Percentiles rank a stretch among this genome's conserved stretches.
Conservation (phyloP, 2,888 invertebrate species). For the Cephus rjabovi region DNA sequence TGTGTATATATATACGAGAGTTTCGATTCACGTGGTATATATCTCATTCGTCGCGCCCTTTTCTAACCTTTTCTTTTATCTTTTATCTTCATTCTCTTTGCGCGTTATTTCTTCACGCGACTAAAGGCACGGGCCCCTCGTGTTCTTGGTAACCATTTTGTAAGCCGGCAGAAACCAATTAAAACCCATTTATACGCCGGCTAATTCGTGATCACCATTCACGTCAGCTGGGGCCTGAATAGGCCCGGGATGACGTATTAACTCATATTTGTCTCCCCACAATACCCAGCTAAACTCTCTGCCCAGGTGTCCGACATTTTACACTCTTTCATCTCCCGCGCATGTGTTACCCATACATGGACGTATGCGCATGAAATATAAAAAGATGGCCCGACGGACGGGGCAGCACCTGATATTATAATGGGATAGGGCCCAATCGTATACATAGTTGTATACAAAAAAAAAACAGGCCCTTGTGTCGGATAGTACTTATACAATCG, state of each 20-base stretch:
- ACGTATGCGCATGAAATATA: no score
- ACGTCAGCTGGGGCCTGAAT: constrained; percentile 47
- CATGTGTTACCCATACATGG: background rate
- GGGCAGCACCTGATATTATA: background rate
- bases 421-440: background rate
- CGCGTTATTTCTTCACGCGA: no score
- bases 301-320: constrained; percentile 59
- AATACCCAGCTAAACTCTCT: constrained; percentile 56
- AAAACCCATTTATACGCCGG: constrained; percentile 59
- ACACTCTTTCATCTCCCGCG: constrained; percentile 48
- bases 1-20: no score
- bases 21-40: no score
- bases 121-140: background rate
- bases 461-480: no score
- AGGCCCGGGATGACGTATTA: constrained; percentile 61
- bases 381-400: background rate
- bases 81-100: no score
- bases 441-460: background rate
- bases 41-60: no score
- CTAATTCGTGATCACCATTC: constrained; percentile 58
- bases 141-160: background rate
- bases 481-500: no score
- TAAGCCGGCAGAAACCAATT: constrained; percentile 48
- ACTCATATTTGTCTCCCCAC: constrained; percentile 63
- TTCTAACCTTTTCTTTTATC: no score